Evolutionary conservation across 2,888 invertebrate species (phyloP), one percentile per base, ranked within the genome.

Genomic region (Torymus tubicola): DNA sequence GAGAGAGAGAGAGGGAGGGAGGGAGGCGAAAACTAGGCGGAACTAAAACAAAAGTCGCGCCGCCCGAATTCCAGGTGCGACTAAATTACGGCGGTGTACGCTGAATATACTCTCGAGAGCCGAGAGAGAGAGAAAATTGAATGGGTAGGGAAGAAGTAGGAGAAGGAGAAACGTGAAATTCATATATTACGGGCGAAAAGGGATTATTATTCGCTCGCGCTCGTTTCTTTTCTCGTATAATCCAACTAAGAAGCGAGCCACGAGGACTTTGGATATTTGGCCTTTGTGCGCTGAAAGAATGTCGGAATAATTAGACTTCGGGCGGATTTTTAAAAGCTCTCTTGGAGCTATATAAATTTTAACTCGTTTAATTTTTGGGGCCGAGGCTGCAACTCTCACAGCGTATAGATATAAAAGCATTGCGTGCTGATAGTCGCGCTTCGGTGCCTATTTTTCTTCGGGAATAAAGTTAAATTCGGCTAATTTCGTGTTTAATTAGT

Each of bases 131-230:
- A 21, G 5, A 2, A 13, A 21, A 57, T 14, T 71, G 71, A 60
- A 60, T 21, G n/a, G 50, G 42, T 42, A 42, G 65, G 53, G 24
- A 68, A 11, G 42, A 1, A n/a, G 18, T 50, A 58, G 55, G 31
- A 50, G 63, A 10, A 57, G n/a, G 12, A 8, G 55, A 18, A 65
- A 42, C 18, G 42, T 11, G 16, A 18, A 65, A 50, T 68, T 50
- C 24, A 53, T 63, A 50, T 65, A 50, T 57, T 64, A 16, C 42
- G n/a, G 21, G 16, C 13, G 11, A 13, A 31, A 64, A 42, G 18
- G 42, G 42, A 42, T 42, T 53, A 71, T 78, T 70, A 78, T 65
- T 65, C 64, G 55, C 3, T n/a, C 70, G 21, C 69, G 42, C 52
- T 53, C 18, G 50, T 53, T 58, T 55, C 21, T 3, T 16, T 50